phyloP scores from a whole-genome alignment of 2,888 invertebrate genomes.

The Nebria brevicollis region DNA sequence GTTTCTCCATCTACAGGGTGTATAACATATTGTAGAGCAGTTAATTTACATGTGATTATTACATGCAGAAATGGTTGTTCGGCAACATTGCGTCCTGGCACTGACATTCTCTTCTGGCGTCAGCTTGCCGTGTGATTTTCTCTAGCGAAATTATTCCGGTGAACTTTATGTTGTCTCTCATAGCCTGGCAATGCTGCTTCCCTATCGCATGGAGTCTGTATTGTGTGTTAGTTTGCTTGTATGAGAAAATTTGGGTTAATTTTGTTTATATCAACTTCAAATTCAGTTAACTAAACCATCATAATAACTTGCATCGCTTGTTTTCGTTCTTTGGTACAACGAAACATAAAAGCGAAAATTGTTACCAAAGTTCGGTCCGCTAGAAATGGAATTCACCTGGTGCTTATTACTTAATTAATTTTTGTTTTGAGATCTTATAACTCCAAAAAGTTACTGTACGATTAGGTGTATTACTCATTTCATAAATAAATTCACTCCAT shows the following conservation, averaged over 20 bases:
- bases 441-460: not conserved
- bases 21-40: conserved; percentile 12
- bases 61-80: conserved; percentile 15
- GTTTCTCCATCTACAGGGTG: not conserved
- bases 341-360: not conserved
- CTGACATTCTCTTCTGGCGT: not conserved
- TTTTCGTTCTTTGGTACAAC: not conserved
- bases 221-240: not conserved
- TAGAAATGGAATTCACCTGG: not conserved
- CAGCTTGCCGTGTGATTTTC: not conserved
- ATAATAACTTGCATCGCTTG: not conserved
- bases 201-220: not conserved
- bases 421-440: not conserved
- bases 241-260: not conserved
- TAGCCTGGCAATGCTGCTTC: not conserved
- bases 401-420: not conserved
- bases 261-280: not conserved
- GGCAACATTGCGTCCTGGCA: conserved; percentile 4
- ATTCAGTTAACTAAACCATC: not conserved
- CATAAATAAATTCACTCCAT: not conserved
- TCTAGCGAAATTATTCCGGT: not conserved
- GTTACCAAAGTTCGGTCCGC: not conserved
- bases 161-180: not conserved
- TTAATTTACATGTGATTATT: conserved; percentile 23
- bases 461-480: not conserved